Percentiles rank a stretch among this genome's conserved stretches.
phyloP scores from a whole-genome alignment of 2,888 invertebrate species.

The Cybosia mesomella region DNA sequence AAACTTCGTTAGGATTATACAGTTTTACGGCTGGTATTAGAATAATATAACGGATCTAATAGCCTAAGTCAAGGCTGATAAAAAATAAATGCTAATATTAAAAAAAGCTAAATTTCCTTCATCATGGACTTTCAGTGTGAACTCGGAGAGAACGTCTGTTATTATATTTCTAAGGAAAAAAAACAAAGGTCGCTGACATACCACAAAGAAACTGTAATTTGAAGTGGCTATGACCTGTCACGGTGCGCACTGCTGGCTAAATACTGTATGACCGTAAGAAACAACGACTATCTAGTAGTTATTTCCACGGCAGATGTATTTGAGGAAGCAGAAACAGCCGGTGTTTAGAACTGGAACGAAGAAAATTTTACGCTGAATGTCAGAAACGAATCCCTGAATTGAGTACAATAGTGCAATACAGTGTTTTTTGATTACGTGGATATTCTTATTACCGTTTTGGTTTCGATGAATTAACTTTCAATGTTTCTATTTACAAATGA shows the following conservation, averaged over 20 bases:
- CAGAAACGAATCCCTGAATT: constrained; percentile 28
- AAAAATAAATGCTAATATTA: background rate
- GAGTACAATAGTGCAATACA: constrained; percentile 21
- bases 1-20: constrained; percentile 17
- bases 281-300: constrained; percentile 29
- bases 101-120: constrained; percentile 9
- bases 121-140: constrained; percentile 16
- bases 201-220: constrained; percentile 40
- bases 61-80: background rate
- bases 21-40: background rate
- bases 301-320: constrained; percentile 44
- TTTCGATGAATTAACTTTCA: background rate
- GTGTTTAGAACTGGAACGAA: constrained; percentile 42
- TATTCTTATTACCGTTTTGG: constrained; percentile 2
- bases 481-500: background rate
- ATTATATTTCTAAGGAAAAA: background rate
- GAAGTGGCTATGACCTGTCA: constrained; percentile 44
- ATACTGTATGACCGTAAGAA: constrained; percentile 19
- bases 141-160: background rate
- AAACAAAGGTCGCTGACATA: constrained; percentile 31
- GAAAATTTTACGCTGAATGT: constrained; percentile 33
- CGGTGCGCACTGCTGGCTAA: constrained; percentile 42
- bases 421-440: constrained; percentile 25
- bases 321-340: constrained; percentile 41
- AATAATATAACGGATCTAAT: constrained; percentile 7